phyloP scores from a whole-genome alignment of 2,888 invertebrate species.

The Zeuzera pyrina region DNA sequence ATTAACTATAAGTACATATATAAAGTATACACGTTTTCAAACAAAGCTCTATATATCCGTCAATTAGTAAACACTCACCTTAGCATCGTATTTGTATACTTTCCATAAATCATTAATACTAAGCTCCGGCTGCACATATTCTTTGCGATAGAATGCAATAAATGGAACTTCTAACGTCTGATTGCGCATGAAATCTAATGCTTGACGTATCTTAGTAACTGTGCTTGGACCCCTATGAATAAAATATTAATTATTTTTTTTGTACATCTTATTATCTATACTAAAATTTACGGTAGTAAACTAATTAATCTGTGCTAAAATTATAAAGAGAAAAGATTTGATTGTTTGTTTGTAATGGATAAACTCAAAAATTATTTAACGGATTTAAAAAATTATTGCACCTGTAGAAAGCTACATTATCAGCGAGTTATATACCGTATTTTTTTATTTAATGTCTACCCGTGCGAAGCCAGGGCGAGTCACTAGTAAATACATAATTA shows the following conservation, averaged over 20 bases:
- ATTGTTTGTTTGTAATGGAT: too few species aligned
- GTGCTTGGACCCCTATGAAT: slow-evolving; percentile 73
- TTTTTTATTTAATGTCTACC: too few species aligned
- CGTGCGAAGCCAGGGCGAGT: neutral
- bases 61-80: slow-evolving; percentile 59
- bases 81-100: slow-evolving; percentile 96
- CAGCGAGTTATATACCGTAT: too few species aligned
- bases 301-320: too few species aligned
- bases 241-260: neutral
- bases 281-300: too few species aligned
- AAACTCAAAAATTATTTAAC: too few species aligned
- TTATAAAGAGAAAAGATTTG: too few species aligned
- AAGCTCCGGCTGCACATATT: slow-evolving; percentile 95
- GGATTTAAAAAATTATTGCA: too few species aligned
- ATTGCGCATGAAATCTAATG: slow-evolving; percentile 95
- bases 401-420: too few species aligned
- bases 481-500: neutral
- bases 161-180: slow-evolving; percentile 97
- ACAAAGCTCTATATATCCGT: too few species aligned
- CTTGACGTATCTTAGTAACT: slow-evolving; percentile 92
- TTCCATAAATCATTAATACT: slow-evolving; percentile 98
- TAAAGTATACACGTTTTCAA: too few species aligned
- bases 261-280: neutral
- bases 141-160: slow-evolving; percentile 98
- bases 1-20: neutral